Evolutionary conservation across 2,113 vertebrate species (phyloP).

Genomic region (Menura novaehollandiae): DNA sequence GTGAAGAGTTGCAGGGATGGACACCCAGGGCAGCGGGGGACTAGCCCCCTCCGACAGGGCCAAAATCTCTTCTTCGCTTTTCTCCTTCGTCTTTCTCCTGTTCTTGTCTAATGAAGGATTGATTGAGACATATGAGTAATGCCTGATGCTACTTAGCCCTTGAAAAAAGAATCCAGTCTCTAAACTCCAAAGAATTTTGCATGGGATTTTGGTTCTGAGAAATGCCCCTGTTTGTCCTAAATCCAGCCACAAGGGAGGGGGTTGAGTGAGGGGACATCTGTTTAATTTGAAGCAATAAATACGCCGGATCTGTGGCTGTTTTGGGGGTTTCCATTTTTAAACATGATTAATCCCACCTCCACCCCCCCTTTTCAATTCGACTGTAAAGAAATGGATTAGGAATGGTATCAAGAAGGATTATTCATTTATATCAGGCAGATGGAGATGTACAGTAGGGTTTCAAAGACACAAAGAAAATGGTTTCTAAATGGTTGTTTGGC

Average conservation of each 20-base stretch:
- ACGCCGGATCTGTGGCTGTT: slow-evolving; percentile 18
- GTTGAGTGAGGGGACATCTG: slow-evolving; percentile 54
- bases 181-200: slow-evolving; percentile 25
- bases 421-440: slow-evolving; percentile 62
- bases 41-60: background rate
- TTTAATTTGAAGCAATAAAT: slow-evolving; percentile 70
- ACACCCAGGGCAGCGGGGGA: background rate
- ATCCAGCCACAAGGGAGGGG: background rate
- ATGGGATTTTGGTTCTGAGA: slow-evolving; percentile 43
- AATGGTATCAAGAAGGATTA: slow-evolving; percentile 54
- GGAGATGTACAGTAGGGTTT: slow-evolving; percentile 49
- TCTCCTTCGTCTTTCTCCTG: background rate
- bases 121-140: background rate
- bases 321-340: slow-evolving; percentile 51
- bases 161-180: background rate
- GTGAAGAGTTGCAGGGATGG: background rate
- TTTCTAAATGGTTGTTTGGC: slow-evolving; percentile 43
- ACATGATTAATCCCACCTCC: slow-evolving; percentile 56
- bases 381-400: slow-evolving; percentile 69
- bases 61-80: background rate
- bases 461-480: slow-evolving; percentile 43
- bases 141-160: background rate
- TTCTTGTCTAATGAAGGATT: background rate
- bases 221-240: slow-evolving; percentile 8
- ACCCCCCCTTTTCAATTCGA: slow-evolving; percentile 47